These are phyloP conservation scores for Andrena minutula DNA, from an alignment of 2,888 invertebrate genomes.

Conservation along the genomic window DNA sequence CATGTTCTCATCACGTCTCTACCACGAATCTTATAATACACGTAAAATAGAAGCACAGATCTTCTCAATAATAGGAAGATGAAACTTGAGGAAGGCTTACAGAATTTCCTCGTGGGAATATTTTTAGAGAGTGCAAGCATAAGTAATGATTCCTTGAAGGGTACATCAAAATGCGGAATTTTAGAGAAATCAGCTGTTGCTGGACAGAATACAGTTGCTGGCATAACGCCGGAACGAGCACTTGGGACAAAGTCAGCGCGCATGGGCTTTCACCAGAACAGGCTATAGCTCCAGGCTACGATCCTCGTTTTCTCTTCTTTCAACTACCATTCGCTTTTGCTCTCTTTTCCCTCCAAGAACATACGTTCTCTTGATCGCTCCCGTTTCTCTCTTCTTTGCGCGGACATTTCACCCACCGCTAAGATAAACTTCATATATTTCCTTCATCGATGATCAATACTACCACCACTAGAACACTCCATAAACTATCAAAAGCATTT, in stretches of 20 bases:
- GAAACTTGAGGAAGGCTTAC: not conserved
- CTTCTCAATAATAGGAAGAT: not conserved
- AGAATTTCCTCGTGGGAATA: not conserved
- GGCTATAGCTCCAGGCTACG: slow-evolving; percentile 54
- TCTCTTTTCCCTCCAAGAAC: slow-evolving; percentile 45
- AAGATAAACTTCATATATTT: slow-evolving; percentile 38
- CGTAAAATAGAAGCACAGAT: not conserved
- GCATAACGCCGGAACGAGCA: slow-evolving; percentile 44
- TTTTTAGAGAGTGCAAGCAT: not conserved
- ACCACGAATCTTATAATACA: not conserved
- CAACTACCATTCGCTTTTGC: slow-evolving; percentile 55
- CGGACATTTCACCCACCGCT: slow-evolving; percentile 30
- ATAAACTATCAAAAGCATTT: not conserved
- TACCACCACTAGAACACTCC: not conserved
- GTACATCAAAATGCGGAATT: not conserved
- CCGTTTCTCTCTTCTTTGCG: slow-evolving; percentile 36
- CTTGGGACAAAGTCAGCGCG: slow-evolving; percentile 60
- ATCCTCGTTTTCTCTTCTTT: slow-evolving; percentile 66
- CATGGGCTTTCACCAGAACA: slow-evolving; percentile 69
- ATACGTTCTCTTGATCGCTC: slow-evolving; percentile 31
- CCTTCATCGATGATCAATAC: not conserved
- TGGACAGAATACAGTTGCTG: slow-evolving; percentile 49
- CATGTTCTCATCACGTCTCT: not conserved
- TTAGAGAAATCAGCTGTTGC: slow-evolving; percentile 51
- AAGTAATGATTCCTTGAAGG: not conserved